Conservation (phyloP, 2,888 invertebrate genomes). For the Torymus tubicola region DNA sequence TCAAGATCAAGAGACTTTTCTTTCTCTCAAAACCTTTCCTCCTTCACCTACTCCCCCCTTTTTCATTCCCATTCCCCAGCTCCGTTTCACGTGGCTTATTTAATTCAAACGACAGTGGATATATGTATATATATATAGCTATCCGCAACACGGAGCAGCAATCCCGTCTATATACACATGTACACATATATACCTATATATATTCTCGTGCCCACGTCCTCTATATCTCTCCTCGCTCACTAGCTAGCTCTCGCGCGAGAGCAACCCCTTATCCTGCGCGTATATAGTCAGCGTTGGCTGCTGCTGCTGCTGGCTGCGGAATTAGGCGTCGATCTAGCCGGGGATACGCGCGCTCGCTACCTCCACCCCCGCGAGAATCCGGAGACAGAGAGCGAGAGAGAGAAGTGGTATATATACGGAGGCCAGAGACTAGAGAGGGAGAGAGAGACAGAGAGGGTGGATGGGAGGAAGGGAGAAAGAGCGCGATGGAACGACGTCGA, state of each 20-base stretch:
- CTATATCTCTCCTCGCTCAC: conserved; percentile 19
- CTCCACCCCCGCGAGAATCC: conserved; percentile 26
- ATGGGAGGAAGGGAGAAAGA: conserved; percentile 77
- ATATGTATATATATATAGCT: conserved; percentile 59
- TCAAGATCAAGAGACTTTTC: too few species aligned
- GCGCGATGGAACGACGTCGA: conserved; percentile 77
- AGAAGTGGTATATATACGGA: conserved; percentile 61
- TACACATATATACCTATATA: neutral
- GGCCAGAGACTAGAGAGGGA: neutral
- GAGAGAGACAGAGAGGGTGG: neutral
- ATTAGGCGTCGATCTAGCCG: conserved; percentile 71
- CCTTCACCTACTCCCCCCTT: too few species aligned
- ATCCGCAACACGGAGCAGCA: conserved; percentile 44
- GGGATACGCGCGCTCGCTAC: conserved; percentile 65
- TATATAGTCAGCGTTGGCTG: conserved; percentile 53
- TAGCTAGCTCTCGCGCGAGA: neutral
- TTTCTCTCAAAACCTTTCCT: too few species aligned
- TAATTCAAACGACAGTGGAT: conserved; percentile 72
- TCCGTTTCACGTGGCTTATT: conserved; percentile 63
- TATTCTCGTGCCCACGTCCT: conserved; percentile 20
- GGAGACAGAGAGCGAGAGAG: neutral
- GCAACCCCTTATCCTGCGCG: conserved; percentile 20
- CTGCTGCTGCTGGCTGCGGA: conserved; percentile 65
- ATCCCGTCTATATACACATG: neutral
- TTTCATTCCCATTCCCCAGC: conserved; percentile 40